These are phyloP conservation scores for Leucophenga maculata DNA, from an alignment of 2,888 invertebrate species.

Conservation along the genomic window DNA sequence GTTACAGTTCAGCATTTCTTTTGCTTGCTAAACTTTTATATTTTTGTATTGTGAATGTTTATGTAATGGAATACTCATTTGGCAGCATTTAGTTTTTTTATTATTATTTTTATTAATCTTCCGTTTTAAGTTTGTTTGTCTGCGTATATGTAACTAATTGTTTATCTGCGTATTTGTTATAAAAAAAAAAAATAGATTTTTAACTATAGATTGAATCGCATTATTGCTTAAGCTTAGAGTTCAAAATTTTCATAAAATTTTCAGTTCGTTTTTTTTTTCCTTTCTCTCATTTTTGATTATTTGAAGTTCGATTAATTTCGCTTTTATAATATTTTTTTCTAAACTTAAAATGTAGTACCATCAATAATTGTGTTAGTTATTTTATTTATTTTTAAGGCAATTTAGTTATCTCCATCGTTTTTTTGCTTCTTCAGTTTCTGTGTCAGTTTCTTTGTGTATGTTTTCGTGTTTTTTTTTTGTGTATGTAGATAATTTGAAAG, in stretches of 20 bases:
- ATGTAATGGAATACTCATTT: neutral
- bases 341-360: neutral
- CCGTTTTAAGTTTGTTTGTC: neutral
- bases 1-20: too few relatives aligned
- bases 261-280: neutral
- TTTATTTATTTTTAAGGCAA: slow-evolving; percentile 31
- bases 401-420: slow-evolving; percentile 33
- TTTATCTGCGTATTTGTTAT: neutral
- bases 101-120: neutral
- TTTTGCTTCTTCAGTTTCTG: neutral
- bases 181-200: neutral
- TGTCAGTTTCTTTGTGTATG: neutral
- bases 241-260: neutral
- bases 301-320: neutral
- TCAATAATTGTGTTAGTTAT: neutral
- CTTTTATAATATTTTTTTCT: neutral
- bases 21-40: neutral
- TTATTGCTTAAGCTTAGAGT: slow-evolving; percentile 9
- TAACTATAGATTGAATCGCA: neutral
- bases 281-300: neutral
- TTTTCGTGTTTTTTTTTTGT: neutral
- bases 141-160: neutral
- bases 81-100: slow-evolving; percentile 11
- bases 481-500: slow-evolving; percentile 19
- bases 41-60: neutral